Conservation (phyloP, 2,113 vertebrate genomes). For the Noturus placidus region DNA sequence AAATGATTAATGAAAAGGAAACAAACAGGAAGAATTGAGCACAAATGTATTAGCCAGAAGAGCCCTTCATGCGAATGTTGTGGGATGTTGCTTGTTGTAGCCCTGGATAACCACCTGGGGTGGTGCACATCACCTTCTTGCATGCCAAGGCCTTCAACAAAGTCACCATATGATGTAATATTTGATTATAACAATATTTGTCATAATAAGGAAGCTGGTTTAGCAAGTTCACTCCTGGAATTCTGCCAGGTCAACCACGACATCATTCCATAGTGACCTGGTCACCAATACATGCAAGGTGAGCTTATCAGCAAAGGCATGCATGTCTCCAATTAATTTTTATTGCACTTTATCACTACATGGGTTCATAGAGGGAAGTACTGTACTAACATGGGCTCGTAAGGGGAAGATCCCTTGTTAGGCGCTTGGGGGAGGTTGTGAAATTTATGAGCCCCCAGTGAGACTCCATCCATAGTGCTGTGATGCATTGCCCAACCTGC, state of each 20-base stretch:
- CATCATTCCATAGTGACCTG: background rate
- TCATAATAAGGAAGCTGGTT: background rate
- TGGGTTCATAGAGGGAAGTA: background rate
- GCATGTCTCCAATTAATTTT: background rate
- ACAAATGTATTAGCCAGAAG: background rate
- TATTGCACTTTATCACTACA: background rate
- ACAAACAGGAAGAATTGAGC: background rate
- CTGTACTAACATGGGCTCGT: background rate
- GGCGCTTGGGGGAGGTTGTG: background rate
- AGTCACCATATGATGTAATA: background rate
- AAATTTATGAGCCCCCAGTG: background rate
- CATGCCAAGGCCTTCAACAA: background rate
- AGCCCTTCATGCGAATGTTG: background rate
- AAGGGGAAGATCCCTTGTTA: background rate
- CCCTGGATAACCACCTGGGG: background rate
- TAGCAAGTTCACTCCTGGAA: background rate
- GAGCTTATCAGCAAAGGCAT: background rate
- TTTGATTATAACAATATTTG: background rate
- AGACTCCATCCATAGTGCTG: background rate
- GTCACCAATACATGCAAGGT: background rate
- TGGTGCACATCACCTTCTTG: background rate
- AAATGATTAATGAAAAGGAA: background rate
- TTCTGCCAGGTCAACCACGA: background rate
- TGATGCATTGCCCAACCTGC: background rate
- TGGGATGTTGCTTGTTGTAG: background rate